phyloP scores from a whole-genome alignment of 1,140 invertebrate species.

The Formica exsecta region DNA sequence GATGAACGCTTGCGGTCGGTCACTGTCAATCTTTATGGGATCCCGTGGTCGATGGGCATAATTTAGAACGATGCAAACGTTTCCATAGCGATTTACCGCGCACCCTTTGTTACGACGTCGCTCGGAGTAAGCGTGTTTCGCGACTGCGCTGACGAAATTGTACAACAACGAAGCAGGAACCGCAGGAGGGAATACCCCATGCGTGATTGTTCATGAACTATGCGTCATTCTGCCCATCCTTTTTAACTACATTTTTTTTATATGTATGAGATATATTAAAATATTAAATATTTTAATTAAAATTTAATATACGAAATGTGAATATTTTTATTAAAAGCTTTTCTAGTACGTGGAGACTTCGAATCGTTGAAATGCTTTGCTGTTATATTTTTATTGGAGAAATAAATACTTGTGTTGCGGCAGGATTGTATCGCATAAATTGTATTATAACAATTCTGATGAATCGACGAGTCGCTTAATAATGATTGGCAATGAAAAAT shows the following conservation, averaged over 20 bases:
- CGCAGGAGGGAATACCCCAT: neutral
- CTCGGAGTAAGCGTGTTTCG: constrained; percentile 30
- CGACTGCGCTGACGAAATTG: constrained; percentile 29
- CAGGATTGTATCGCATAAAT: neutral
- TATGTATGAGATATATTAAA: neutral
- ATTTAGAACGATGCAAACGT: constrained; percentile 78
- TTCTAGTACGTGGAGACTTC: neutral
- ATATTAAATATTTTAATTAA: constrained; percentile 53
- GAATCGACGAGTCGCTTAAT: constrained; percentile 22
- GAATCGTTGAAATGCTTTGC: constrained; percentile 26
- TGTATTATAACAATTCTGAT: constrained; percentile 5
- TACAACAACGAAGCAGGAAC: constrained; percentile 25
- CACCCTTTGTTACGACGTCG: constrained; percentile 63
- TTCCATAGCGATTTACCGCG: constrained; percentile 72
- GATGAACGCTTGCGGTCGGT: constrained; percentile 82
- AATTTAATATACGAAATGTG: constrained; percentile 1
- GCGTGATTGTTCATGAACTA: constrained; percentile 44
- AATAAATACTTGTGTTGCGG: neutral
- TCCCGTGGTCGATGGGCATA: constrained; percentile 80
- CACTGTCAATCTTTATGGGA: constrained; percentile 84
- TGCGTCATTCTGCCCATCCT: neutral
- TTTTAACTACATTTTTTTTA: constrained; percentile 29
- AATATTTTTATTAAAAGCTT: constrained; percentile 47
- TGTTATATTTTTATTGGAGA: neutral
- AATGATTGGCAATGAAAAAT: constrained; percentile 36